phyloP scores from a whole-genome alignment of 2,888 invertebrate genomes.

The Crematogaster levior region DNA sequence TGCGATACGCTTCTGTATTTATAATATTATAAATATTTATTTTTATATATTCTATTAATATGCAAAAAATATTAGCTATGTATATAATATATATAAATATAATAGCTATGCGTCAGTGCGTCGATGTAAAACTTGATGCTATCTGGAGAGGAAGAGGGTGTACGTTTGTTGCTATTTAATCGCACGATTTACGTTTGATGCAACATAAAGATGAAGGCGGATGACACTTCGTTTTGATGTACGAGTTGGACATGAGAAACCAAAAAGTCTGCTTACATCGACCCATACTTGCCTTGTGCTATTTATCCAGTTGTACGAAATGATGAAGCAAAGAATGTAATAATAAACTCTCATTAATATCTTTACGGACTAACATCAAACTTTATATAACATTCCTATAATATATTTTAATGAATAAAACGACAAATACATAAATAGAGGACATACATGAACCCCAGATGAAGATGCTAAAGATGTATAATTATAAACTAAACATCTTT shows the following conservation, averaged over 20 bases:
- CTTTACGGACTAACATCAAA: conserved; percentile 49
- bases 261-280: conserved; percentile 69
- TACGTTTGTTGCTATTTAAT: conserved; percentile 51
- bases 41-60: neutral
- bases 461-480: too few species aligned
- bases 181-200: conserved; percentile 68
- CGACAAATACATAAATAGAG: too few species aligned
- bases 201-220: conserved; percentile 65
- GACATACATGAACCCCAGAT: too few species aligned
- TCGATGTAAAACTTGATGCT: conserved; percentile 38
- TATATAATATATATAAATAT: too few species aligned
- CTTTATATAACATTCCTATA: conserved; percentile 35
- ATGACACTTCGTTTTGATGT: conserved; percentile 58
- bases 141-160: conserved; percentile 70
- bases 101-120: conserved; percentile 52
- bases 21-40: conserved; percentile 11
- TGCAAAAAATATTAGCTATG: too few species aligned
- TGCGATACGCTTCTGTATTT: neutral
- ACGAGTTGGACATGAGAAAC: conserved; percentile 61
- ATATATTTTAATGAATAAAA: conserved; percentile 34
- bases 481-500: too few species aligned
- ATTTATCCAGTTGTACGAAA: conserved; percentile 85
- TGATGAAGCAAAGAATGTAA: conserved; percentile 83
- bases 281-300: conserved; percentile 85
- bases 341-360: conserved; percentile 75